These are phyloP conservation scores for Congeria kusceri DNA, from an alignment of 2,888 invertebrate genomes.

Conservation along the genomic window DNA sequence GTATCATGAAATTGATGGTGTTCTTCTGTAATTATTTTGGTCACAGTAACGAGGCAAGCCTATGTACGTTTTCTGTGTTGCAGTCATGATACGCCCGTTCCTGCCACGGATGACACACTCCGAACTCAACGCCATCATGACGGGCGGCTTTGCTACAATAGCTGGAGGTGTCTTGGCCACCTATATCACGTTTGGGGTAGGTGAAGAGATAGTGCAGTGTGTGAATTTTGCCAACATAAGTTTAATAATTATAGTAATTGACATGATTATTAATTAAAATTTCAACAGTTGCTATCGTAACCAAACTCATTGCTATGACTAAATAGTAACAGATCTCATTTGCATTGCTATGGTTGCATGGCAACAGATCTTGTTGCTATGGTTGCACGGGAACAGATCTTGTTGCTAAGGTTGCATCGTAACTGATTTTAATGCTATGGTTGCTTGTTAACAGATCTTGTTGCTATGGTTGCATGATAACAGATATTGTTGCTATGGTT, in stretches of 20 bases:
- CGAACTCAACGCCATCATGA: slow-evolving; percentile 97
- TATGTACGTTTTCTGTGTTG: slow-evolving; percentile 69
- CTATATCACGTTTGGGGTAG: slow-evolving; percentile 95
- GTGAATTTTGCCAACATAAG: not conserved
- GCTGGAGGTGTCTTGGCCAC: slow-evolving; percentile 96
- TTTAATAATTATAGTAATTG: no score
- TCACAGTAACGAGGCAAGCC: slow-evolving; percentile 18
- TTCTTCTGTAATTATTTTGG: no score
- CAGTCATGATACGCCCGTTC: slow-evolving; percentile 95
- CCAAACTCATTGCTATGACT: no score
- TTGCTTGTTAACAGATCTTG: no score
- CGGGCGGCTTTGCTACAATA: slow-evolving; percentile 97
- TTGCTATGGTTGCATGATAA: no score
- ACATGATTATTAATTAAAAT: no score
- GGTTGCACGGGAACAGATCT: not conserved
- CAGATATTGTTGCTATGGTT: no score
- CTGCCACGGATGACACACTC: slow-evolving; percentile 93
- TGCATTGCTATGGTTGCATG: not conserved
- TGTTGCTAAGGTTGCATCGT: no score
- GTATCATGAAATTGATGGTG: no score
- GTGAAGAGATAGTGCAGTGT: slow-evolving; percentile 15
- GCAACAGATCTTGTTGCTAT: not conserved
- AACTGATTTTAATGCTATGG: no score
- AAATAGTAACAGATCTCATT: no score
- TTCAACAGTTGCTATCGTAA: no score